Percentiles rank a stretch among this genome's conserved stretches.
phyloP scores from a whole-genome alignment of 2,113 vertebrate species.

The Nyctereutes procyonoides region DNA sequence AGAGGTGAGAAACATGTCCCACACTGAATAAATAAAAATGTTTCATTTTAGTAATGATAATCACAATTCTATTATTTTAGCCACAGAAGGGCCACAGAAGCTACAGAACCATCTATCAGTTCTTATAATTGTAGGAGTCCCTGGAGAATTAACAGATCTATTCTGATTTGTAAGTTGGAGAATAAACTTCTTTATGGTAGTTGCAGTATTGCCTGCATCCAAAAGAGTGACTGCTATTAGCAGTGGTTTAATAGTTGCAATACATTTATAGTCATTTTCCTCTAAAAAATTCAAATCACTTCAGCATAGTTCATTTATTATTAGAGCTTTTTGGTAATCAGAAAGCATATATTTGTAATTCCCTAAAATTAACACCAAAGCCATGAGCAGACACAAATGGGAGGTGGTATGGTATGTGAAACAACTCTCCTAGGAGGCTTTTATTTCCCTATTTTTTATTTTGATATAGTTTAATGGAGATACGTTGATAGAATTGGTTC shows the following conservation, averaged over 20 bases:
- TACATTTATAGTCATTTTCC: background rate
- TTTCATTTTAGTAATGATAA: slow-evolving; percentile 29
- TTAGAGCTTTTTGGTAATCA: slow-evolving; percentile 24
- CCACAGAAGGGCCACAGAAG: background rate
- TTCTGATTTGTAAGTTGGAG: background rate
- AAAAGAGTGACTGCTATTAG: background rate
- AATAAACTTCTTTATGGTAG: background rate
- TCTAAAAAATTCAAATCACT: background rate
- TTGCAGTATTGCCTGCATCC: background rate
- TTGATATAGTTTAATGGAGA: background rate
- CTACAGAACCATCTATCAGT: background rate
- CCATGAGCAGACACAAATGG: background rate
- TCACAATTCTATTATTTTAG: slow-evolving; percentile 24
- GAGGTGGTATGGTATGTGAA: background rate
- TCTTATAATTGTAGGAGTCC: background rate
- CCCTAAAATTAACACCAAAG: background rate
- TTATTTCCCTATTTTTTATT: background rate
- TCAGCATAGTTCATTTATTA: background rate
- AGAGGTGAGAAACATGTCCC: background rate
- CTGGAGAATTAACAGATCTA: background rate
- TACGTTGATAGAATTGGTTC: background rate
- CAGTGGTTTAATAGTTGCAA: background rate
- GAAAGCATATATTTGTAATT: background rate
- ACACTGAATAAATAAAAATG: background rate
- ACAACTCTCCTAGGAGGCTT: background rate